Percentiles rank a stretch among this genome's conserved stretches.
phyloP scores from a whole-genome alignment of 2,113 vertebrate species.

The Tretioscincus oriximinensis region DNA sequence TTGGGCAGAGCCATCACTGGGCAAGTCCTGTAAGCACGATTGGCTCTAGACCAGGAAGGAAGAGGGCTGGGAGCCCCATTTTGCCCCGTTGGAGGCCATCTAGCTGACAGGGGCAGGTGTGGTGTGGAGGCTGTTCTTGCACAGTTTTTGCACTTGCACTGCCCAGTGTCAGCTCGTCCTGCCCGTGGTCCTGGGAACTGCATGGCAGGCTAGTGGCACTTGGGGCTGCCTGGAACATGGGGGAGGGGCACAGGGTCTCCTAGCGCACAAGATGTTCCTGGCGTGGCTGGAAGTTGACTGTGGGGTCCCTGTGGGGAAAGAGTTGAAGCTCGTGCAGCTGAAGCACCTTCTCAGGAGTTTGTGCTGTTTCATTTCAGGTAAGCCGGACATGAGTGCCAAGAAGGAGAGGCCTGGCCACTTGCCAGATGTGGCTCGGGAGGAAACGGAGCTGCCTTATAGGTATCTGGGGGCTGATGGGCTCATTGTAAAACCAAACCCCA shows the following conservation, averaged over 20 bases:
- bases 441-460: conserved; percentile 78
- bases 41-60: no score
- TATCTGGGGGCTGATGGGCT: conserved; percentile 37
- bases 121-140: neutral
- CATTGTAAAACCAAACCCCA: neutral
- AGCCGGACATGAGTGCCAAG: conserved; percentile 76
- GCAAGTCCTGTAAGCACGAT: no score
- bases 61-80: neutral
- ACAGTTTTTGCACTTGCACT: neutral
- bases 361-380: conserved; percentile 73
- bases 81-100: neutral
- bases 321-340: neutral
- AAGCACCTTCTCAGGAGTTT: conserved; percentile 1
- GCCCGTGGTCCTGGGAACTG: neutral
- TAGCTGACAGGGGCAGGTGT: no score
- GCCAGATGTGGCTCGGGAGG: conserved; percentile 66
- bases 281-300: neutral
- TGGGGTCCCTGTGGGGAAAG: neutral
- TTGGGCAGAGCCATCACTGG: no score
- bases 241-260: no score
- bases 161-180: neutral
- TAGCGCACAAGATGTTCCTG: neutral
- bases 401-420: conserved; percentile 57
- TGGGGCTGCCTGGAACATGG: no score
- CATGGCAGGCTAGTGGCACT: neutral